Evolutionary conservation across 2,113 vertebrate species (phyloP), one percentile per base, ranked within the genome.

Genomic region (Hydropotes inermis): DNA sequence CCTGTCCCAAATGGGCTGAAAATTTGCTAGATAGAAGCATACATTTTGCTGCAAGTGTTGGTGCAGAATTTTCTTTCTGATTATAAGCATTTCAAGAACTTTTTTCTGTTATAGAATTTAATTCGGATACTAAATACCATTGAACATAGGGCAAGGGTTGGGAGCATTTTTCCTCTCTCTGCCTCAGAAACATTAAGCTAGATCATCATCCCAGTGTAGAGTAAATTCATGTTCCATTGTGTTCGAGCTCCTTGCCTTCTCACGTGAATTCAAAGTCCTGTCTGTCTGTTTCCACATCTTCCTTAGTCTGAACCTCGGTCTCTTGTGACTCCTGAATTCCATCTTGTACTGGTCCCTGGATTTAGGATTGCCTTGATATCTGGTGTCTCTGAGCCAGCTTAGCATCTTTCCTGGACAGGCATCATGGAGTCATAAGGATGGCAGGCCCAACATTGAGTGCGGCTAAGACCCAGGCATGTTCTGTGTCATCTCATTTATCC

Each of bases 181-280:
- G n/a, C 52, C 36, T 39, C 33, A 23, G 36, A 87, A 82, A 57
- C 14, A 27, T 30, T 13, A 55, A 50, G 13, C 23, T 52, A 0
- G 3, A 17, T n/a, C 33, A 7, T 55, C 15, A 19, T 27, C 28
- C 25, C 33, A 17, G 15, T 1, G 3, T 3, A 30, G 3, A 7
- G 3, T 28, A 30, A 12, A 12, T 21, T 47, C 5, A 11, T 0
- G 0, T 47, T 11, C 33, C 60, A 25, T 16, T 17, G 1, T 47
- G 43, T 45, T 64, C 0, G 0, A 30, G 55, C 8, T 36, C 28
- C 45, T 64, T 61, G 39, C 16, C 8, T 47, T 89, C 70, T 84
- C 15, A 45, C 8, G 7, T 54, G 15, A 30, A 9, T 19, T 33
- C 2, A 54, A 7, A 67, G 39, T 54, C 78, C 16, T 33, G 21